Evolutionary conservation across 2,888 invertebrate species (phyloP).

Genomic region (Acleris sparsana): DNA sequence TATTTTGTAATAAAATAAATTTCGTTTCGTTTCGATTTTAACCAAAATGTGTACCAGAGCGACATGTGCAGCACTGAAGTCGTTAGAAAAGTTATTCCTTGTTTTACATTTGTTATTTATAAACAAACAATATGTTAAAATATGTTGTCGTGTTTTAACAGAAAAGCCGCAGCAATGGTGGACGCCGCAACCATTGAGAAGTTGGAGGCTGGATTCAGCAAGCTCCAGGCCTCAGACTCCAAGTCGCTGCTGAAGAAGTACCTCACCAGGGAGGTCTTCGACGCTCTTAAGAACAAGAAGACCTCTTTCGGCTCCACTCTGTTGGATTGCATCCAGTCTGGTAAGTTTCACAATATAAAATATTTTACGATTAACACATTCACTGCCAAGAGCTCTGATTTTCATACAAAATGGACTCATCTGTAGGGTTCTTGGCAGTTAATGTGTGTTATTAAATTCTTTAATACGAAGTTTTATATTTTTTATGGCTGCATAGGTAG

Average conservation of each 20-base stretch:
- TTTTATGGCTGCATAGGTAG: too few species aligned
- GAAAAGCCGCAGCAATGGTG: constrained; percentile 92
- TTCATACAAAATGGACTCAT: too few species aligned
- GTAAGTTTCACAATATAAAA: constrained; percentile 69
- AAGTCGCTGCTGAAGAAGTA: constrained; percentile 98
- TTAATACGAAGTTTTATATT: too few species aligned
- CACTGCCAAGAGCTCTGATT: too few species aligned
- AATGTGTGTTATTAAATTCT: too few species aligned
- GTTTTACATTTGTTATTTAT: constrained; percentile 23
- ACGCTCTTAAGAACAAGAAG: constrained; percentile 95
- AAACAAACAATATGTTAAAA: constrained; percentile 13
- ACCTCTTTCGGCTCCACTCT: constrained; percentile 96
- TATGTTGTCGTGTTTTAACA: constrained; percentile 66
- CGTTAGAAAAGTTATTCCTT: constrained; percentile 63
- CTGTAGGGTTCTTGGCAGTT: too few species aligned
- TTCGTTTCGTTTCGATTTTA: background rate
- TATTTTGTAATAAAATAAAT: background rate
- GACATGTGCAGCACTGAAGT: constrained; percentile 77
- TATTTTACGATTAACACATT: too few species aligned
- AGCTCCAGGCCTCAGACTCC: constrained; percentile 94
- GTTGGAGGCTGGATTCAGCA: constrained; percentile 95
- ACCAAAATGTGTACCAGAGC: constrained; percentile 75
- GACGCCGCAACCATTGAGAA: constrained; percentile 96
- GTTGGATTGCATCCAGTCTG: constrained; percentile 97
- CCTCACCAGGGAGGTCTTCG: constrained; percentile 95